phyloP scores from a whole-genome alignment of 2,113 vertebrate species.

The Ciconia boyciana region DNA sequence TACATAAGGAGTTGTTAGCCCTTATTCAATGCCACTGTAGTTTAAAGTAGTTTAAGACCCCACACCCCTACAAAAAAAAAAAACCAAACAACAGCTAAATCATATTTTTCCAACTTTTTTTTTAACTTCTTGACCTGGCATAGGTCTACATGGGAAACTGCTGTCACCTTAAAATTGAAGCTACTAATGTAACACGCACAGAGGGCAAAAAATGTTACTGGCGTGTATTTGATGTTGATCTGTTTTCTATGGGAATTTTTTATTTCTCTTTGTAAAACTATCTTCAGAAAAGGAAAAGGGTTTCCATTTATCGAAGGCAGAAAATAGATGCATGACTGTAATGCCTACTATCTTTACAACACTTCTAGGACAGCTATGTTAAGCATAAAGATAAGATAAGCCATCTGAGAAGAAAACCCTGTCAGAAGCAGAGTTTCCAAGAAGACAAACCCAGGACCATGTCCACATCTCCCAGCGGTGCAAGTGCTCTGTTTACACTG shows the following conservation, averaged over 20 bases:
- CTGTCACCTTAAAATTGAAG: neutral
- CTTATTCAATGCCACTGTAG: neutral
- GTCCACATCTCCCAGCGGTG: neutral
- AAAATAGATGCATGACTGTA: neutral
- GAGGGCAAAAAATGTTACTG: rapidly evolving
- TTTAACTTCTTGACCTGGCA: neutral
- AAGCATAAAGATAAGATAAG: neutral
- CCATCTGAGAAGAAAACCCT: neutral
- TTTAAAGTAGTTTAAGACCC: neutral
- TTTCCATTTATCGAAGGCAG: neutral
- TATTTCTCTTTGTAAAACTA: neutral
- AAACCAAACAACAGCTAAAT: neutral
- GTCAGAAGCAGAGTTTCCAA: neutral
- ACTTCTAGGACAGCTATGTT: neutral
- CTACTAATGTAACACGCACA: neutral
- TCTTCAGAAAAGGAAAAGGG: neutral
- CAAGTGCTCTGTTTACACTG: neutral
- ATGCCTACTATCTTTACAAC: neutral
- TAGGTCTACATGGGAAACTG: neutral
- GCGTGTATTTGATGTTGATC: neutral
- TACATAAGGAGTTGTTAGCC: neutral
- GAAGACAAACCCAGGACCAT: neutral
- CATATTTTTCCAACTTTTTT: neutral
- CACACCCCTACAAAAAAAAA: neutral
- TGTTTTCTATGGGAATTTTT: neutral